Evolutionary conservation across 2,888 invertebrate genomes (phyloP), one percentile per base, ranked within the genome.

Genomic region (Panzeria rudis): DNA sequence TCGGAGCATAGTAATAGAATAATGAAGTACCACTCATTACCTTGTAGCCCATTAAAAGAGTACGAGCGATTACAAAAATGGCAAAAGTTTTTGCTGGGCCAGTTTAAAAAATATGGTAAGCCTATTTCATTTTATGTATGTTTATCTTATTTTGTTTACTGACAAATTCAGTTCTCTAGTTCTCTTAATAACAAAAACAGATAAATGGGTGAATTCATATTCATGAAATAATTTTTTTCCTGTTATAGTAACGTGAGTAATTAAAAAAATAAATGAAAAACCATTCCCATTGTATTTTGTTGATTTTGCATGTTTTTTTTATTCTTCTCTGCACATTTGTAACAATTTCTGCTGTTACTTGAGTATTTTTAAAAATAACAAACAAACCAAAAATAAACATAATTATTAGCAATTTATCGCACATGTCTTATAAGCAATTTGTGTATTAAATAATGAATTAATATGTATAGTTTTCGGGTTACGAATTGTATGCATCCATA

Each of bases 251-350:
- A 69, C 29, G 25, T 35, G 68, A 78, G 50, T 9, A 78, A 78
- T 61, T 61, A 29, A 29, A 20, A 23, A 11, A 25, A 62, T 5
- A 52, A 44, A 44, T 56, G 47, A 29, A 1, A 25, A 17, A 29
- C 6, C 11, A n/a, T 5, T 1, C 32, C 9, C n/a, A 72, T 52
- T 76, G 25, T 20, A 23, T 71, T 72, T 52, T 47, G 72, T 25
- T 66, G 32, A 80, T 64, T 66, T 35, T 66, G 71, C 79, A 72
- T 35, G 54, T 47, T 72, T 71, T 62, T 68, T 29, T 25, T n/a
- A 15, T 47, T 23, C 3, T 25, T 11, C 25, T 56, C 23, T 54
- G 7, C 35, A 50, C 32, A 20, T n/a, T 59, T 13, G 17, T 17
- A 11, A n/a, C 20, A 75, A 23, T 29, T 29, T 44, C 35, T 35